phyloP scores from a whole-genome alignment of 2,113 vertebrate species.

The Hyperoodon ampullatus region DNA sequence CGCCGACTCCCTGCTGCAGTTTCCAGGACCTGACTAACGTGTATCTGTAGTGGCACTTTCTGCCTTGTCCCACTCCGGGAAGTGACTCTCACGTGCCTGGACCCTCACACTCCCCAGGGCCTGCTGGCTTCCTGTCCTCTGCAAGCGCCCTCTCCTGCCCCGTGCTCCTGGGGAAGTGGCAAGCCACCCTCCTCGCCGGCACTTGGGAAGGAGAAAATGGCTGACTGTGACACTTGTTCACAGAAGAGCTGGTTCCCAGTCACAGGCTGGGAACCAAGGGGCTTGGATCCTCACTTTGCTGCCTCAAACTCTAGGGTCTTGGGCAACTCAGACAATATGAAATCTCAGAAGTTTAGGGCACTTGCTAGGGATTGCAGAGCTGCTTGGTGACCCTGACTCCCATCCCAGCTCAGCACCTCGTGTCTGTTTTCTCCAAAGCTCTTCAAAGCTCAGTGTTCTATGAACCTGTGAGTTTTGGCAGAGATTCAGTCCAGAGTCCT shows the following conservation, averaged over 20 bases:
- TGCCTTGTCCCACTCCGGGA: not conserved
- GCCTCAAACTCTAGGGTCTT: not conserved
- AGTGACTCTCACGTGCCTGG: not conserved
- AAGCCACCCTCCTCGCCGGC: not conserved
- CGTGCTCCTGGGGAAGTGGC: not conserved
- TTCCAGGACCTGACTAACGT: not conserved
- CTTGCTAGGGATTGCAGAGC: no score
- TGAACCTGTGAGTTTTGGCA: not conserved
- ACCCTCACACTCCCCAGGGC: not conserved
- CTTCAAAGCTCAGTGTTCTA: fast-evolving
- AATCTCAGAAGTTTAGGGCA: not conserved
- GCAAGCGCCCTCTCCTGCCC: not conserved
- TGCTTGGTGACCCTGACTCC: not conserved
- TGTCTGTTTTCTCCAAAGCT: not conserved
- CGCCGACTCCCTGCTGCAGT: not conserved
- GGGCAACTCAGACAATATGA: not conserved
- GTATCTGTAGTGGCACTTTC: not conserved
- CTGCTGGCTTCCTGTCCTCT: not conserved
- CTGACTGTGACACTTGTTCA: not conserved
- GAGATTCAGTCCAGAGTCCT: not conserved
- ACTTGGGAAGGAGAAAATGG: not conserved
- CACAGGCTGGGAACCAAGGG: not conserved
- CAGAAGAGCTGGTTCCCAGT: not conserved
- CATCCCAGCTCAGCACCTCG: not conserved
- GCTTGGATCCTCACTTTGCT: not conserved